Conservation (phyloP, 2,888 invertebrate species). For the Lochmaea crataegi region DNA sequence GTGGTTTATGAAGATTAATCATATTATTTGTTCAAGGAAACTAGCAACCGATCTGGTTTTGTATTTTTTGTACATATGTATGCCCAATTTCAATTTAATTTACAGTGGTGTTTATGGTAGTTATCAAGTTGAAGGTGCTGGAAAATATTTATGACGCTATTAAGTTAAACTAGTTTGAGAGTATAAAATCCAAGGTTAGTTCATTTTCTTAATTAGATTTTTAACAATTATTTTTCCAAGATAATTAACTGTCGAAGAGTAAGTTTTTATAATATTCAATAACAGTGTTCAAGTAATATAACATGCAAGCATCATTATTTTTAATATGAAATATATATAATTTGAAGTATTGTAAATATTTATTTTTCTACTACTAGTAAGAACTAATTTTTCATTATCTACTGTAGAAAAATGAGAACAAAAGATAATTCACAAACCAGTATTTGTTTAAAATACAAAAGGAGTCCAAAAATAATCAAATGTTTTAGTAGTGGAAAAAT, state of each 20-base stretch:
- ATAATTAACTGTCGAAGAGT: neutral
- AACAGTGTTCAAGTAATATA: neutral
- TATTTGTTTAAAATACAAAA: too few species aligned
- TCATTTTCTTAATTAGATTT: neutral
- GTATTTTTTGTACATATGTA: neutral
- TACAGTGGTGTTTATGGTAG: neutral
- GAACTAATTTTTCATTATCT: too few species aligned
- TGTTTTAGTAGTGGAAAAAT: too few species aligned
- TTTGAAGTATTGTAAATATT: too few species aligned
- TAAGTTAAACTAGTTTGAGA: neutral
- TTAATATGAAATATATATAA: too few species aligned
- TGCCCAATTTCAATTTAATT: neutral
- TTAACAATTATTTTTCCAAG: neutral
- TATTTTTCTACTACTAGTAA: too few species aligned
- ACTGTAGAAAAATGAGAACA: too few species aligned
- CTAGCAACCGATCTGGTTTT: neutral
- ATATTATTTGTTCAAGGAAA: slow-evolving; percentile 1
- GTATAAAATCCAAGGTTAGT: neutral
- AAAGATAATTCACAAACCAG: too few species aligned
- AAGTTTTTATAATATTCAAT: neutral
- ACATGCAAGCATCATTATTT: neutral
- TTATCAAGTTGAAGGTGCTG: neutral
- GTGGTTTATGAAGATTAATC: neutral
- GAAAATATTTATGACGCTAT: slow-evolving; percentile 7
- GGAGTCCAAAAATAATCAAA: too few species aligned